These are phyloP conservation scores for Siphamia tubifer DNA, from an alignment of 2,113 vertebrate species.

Conservation along the genomic window DNA sequence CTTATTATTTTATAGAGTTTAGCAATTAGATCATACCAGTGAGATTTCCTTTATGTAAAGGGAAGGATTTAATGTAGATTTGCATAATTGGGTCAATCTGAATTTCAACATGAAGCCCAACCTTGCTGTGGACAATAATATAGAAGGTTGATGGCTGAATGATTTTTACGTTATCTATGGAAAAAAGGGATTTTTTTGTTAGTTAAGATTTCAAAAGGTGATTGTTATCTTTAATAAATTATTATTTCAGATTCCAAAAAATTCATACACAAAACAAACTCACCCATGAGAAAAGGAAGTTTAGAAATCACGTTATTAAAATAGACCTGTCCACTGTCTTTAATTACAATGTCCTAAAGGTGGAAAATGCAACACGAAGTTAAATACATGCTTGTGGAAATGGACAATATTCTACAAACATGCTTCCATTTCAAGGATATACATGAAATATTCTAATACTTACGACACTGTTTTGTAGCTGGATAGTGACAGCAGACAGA, in stretches of 20 bases:
- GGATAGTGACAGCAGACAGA: constrained; percentile 79
- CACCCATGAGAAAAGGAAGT: constrained; percentile 84
- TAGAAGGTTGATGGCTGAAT: constrained; percentile 88
- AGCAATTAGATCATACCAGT: constrained; percentile 75
- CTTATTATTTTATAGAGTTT: no score
- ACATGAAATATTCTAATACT: constrained; percentile 11
- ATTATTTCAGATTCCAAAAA: no score
- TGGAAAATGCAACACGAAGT: neutral
- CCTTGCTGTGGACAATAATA: constrained; percentile 76
- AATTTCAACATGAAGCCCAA: constrained; percentile 81
- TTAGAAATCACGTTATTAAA: constrained; percentile 77
- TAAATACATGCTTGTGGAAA: neutral
- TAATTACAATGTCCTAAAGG: constrained; percentile 84
- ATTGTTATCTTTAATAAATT: no score
- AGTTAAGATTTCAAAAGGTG: neutral
- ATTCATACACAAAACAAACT: neutral
- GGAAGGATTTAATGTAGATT: constrained; percentile 77
- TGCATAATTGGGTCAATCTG: constrained; percentile 88
- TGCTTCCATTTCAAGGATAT: no score
- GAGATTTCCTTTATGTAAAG: constrained; percentile 75
- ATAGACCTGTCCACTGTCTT: constrained; percentile 77
- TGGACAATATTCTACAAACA: no score
- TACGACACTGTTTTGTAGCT: constrained; percentile 74
- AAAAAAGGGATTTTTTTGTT: neutral
- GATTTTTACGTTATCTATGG: constrained; percentile 80